Evolutionary conservation across 35 echinoderm and acorn worm species (phyloP), one percentile per base, ranked within the genome.

Genomic region (Apostichopus parvimensis): DNA sequence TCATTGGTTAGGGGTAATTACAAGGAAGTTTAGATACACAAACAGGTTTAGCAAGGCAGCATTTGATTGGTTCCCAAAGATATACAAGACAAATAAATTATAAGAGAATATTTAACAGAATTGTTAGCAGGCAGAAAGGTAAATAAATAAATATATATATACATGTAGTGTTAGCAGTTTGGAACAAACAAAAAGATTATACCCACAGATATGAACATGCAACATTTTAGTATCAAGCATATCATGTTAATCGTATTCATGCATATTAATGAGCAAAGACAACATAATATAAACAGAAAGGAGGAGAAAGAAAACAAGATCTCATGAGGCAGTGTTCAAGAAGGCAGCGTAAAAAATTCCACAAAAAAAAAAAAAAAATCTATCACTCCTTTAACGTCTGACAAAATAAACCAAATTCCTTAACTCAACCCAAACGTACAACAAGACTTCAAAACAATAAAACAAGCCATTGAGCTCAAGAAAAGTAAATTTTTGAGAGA

Each of bases 231-330:
- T 14, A 18, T 68, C 64, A 82, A 53, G 55, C 77, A 79, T 79
- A 45, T 45, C 34, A 45, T 45, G 34, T 79, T 82, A 56, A 82
- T 82, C n/a, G 55, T 53, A 55, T 82, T 34, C 79, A 82, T 82
- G 79, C 79, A 82, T 82, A 82, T 82, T 82, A 82, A 82, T 82
- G n/a, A 82, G 79, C 79, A 82, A 34, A 55, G 79, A 82, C 24
- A 82, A 82, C 53, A 56, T 45, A 45, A 45, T 45, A 45, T 45
- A 45, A 45, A 45, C 34, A 45, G 34, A 45, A 82, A 18, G 55
- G 52, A 82, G 18, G 55, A 82, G 52, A 82, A 82, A 82, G 55
- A 45, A 82, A 82, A 56, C 64, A 68, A 68, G 64, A 68, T 54
- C 55, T 82, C 79, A 82, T 82, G 79, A 82, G 79, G 79, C 79